Base-by-base conservation (phyloP, 2,113 vertebrate species). In the Bubalus kerabau region DNA sequence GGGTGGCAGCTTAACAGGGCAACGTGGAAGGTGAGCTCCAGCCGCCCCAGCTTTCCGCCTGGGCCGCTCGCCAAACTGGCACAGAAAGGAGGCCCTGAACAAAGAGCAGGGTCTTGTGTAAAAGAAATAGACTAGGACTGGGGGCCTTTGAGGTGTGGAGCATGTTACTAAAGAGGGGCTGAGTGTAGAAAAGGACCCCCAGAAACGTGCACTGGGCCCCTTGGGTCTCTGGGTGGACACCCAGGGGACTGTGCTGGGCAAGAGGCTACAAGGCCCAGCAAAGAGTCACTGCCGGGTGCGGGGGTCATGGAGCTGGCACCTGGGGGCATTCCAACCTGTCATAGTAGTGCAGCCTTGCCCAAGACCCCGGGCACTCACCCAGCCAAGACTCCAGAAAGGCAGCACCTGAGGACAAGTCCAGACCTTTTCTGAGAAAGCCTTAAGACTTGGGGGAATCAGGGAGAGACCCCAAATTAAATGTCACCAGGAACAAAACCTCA, bases 241-340 rank as follows among this genome's bases (percentile, higher is more conserved):
- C 4, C 24, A 13, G 23, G 81, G 30, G 54, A 16, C 30, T 3
- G 1, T 11, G 24, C 67, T 7, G 81, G 82, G 30, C 40, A n/a
- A 16, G 64, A 46, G 21, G 56, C 62, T 52, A 13, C 6, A 1
- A 16, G 30, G 23, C 11, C 14, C 12, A 3, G 82, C 28, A 54
- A n/a, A 52, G 46, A 64, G 16, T 52, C 10, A 4, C 6, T 11
- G 28, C 8, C 0, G 3, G 56, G 56, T 2, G 26, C 12, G 7
- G 52, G 28, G 28, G 36, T 28, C n/a, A 32, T 6, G 3, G 40
- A 0, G 5, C 82, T 23, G 54, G 50, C 26, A 2, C n/a, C 46
- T 1, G 1, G 11, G 4, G 7, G 7, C 54, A 11, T 87, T 64
- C 57, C 71, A 13, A 1, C 26, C 9, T 0, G 57, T 28, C 46